Evolutionary conservation across 1,140 invertebrate genomes (phyloP).

Genomic region (Drosophila busckii): DNA sequence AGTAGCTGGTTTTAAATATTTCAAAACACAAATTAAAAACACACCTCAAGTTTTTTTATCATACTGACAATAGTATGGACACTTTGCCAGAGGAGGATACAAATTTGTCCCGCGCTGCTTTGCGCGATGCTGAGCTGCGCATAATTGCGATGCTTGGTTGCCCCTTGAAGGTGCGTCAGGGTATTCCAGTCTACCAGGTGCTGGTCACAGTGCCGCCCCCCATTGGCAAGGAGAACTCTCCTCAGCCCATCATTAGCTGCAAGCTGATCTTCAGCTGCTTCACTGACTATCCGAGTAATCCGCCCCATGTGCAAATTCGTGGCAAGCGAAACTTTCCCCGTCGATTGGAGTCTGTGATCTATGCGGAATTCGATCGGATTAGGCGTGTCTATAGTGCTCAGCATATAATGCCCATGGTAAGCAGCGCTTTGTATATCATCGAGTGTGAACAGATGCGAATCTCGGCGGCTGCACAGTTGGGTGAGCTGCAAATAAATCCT

Average conservation of each 20-base stretch:
- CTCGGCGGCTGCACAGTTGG: not conserved
- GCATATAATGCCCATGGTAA: constrained; percentile 13
- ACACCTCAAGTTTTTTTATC: not conserved
- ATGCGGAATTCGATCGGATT: not conserved
- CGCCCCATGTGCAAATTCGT: constrained; percentile 7
- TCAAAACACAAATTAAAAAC: too few species aligned
- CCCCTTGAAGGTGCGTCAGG: constrained; percentile 11
- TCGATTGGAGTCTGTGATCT: not conserved
- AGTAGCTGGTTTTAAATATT: too few species aligned
- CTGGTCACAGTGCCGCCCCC: not conserved
- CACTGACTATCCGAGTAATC: constrained; percentile 4
- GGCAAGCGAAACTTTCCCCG: constrained; percentile 9
- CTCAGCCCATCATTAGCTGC: constrained; percentile 10
- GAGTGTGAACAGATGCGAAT: constrained; percentile 1
- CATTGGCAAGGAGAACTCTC: not conserved
- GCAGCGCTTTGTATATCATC: constrained; percentile 12
- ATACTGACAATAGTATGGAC: constrained; percentile 6
- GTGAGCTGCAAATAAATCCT: not conserved
- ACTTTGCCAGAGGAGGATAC: not conserved
- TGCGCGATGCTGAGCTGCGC: constrained; percentile 9
- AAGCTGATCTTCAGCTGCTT: constrained; percentile 17
- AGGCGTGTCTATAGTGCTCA: not conserved
- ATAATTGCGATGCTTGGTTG: constrained; percentile 5
- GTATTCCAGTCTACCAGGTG: constrained; percentile 3
- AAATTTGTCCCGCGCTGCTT: constrained; percentile 1